Base-by-base conservation (phyloP, 2,797 vertebrate species). In the Clarias laeviceps region DNA sequence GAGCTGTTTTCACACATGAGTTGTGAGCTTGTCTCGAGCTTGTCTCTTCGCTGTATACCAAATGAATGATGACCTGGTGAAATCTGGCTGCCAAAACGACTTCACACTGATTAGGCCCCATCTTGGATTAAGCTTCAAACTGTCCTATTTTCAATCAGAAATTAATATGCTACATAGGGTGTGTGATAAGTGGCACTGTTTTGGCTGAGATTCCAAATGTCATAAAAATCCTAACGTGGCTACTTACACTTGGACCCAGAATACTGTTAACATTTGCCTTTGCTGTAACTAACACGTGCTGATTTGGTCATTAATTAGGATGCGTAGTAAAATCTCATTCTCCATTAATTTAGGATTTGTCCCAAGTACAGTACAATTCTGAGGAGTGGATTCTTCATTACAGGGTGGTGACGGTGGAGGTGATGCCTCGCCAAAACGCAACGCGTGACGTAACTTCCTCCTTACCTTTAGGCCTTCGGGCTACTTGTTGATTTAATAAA, bases 401-500 rank as follows among this genome's bases (percentile, higher is more conserved):
- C 29, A 59, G 20, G 9, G 34, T n/a, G 76, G 57, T 5, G 14
- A 40, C n/a, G 57, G 59, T 11, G 9, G 34, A 17, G 76, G 57
- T 5, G 14, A 40, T 61, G 57, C 24, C 56, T 40, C 24, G 20
- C 57, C 32, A 78, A 61, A 78, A 78, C 12, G 32, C 29, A 24
- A 34, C 57, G 20, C 5, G 32, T 79, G 77, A 79, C 77, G 77
- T 79, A 79, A 79, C 57, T 62, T 62, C 77, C 77, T 34, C 45
- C 45, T 79, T 45, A 62, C 77, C 32, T 65, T 65, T 6, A 80
- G 24, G 24, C 61, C 59, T 17, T 50, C 14, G 11, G n/a, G 15
- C 78, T 50, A 81, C 79, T 81, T 81, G 62, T 81, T 81, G 62
- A 81, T 54, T 66, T 7, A 54, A 32, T 66, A 15, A 54, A 66